These are phyloP conservation scores for Mycalesis mineus DNA, from an alignment of 2,888 invertebrate species.

Conservation along the genomic window DNA sequence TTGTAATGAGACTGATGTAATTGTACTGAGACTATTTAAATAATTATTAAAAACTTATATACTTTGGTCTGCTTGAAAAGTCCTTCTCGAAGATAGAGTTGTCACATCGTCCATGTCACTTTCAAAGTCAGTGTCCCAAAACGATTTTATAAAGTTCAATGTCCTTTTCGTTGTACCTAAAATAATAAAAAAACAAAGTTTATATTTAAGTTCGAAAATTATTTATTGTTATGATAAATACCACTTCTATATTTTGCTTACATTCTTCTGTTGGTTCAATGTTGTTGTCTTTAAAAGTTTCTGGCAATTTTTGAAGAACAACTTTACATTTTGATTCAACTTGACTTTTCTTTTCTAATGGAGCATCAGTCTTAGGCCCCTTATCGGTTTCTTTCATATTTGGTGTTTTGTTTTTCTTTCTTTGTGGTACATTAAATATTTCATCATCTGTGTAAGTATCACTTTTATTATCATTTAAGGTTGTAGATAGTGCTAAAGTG, in stretches of 20 bases:
- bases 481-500: slow-evolving; percentile 49
- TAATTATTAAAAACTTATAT: background rate
- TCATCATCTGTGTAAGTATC: slow-evolving; percentile 70
- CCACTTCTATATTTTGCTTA: background rate
- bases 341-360: slow-evolving; percentile 9
- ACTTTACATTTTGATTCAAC: slow-evolving; percentile 23
- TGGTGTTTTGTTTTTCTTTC: slow-evolving; percentile 17
- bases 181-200: slow-evolving; percentile 25
- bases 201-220: no score
- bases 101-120: slow-evolving; percentile 49
- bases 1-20: background rate
- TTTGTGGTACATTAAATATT: slow-evolving; percentile 41
- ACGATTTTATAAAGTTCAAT: slow-evolving; percentile 42
- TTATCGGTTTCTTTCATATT: slow-evolving; percentile 15
- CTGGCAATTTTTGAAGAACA: slow-evolving; percentile 27
- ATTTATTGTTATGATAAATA: no score
- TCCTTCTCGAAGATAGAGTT: slow-evolving; percentile 24
- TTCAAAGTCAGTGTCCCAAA: slow-evolving; percentile 64
- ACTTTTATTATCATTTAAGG: slow-evolving; percentile 50
- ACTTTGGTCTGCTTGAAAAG: slow-evolving; percentile 31
- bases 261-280: slow-evolving; percentile 17
- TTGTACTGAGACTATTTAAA: background rate
- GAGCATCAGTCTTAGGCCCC: slow-evolving; percentile 1
- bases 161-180: slow-evolving; percentile 34
- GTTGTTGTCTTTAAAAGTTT: background rate